Evolutionary conservation across 2,888 invertebrate genomes (phyloP), one percentile per base, ranked within the genome.

Genomic region (Hydrotaea diabolus): DNA sequence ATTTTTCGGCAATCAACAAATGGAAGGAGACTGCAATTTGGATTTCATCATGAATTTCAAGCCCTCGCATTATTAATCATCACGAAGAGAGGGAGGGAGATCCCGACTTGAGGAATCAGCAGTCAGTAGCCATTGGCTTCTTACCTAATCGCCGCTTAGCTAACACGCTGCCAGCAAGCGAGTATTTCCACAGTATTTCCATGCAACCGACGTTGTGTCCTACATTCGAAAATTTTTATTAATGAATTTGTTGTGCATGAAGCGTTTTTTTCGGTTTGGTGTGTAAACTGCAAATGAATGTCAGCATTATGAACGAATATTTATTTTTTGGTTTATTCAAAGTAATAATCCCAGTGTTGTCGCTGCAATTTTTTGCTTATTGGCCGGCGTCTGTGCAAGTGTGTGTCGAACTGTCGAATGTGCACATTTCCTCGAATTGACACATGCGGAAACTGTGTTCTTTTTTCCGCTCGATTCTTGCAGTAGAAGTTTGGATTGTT

Each of bases 1-100:
- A 62, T 43, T 78, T 76, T 69, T 46, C 23, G 69, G 69, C 53
- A 72, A 82, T 73, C 64, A 74, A 82, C 81, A 76, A 85, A 83
- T 75, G 66, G n/a, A 55, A 76, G 73, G 55, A 57, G 39, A 57
- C 36, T 72, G 36, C 49, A 49, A 49, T 49, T 39, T 39, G 9
- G 13, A 39, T 39, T 31, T 39, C 39, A 13, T 39, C 39, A 13
- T 15, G 49, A 2, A 4, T n/a, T n/a, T 2, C n/a, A 13, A 13
- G 2, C 9, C 43, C 9, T 9, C n/a, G 7, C 5, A n/a, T 15
- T 49, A 62, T 31, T 62, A 62, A 62, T 62, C 62, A 31, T 62
- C 8, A n/a, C n/a, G 3, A 31, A 62, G 26, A 26, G 26, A 15
- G 26, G 1, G 62, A 62, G 31, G 26, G 31, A 11, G 31, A 1